Conservation (phyloP, 2,113 vertebrate species). For the Passer domesticus region DNA sequence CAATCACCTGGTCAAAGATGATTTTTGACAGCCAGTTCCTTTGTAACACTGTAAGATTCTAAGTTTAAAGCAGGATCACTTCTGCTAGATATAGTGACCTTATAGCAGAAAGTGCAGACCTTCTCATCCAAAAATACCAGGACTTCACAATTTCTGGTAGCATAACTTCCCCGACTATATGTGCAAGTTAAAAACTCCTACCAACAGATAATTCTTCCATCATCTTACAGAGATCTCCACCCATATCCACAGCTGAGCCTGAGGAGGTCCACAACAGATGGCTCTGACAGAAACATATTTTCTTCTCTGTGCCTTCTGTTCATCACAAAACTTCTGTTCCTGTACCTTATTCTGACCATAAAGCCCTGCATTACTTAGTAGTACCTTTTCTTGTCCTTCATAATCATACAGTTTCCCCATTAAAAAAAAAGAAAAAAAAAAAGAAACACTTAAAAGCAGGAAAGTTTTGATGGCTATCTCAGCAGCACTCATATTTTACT, state of each 20-base stretch:
- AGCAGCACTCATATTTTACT: background rate
- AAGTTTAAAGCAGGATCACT: background rate
- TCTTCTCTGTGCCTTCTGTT: conserved; percentile 55
- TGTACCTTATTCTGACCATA: conserved; percentile 23
- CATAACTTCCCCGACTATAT: background rate
- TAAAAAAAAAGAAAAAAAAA: background rate
- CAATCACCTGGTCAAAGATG: background rate
- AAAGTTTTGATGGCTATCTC: background rate
- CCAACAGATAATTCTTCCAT: conserved; percentile 4
- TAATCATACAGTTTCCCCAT: background rate
- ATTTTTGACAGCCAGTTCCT: background rate
- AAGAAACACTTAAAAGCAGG: background rate
- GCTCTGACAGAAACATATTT: conserved; percentile 62
- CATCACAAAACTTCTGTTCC: conserved; percentile 39
- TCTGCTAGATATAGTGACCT: background rate
- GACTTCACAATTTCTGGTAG: background rate
- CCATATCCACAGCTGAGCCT: conserved; percentile 31
- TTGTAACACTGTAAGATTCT: background rate
- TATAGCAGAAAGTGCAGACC: background rate
- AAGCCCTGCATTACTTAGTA: background rate
- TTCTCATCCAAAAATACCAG: background rate
- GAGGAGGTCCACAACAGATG: conserved; percentile 55
- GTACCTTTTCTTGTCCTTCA: conserved; percentile 3
- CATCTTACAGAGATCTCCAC: conserved; percentile 3
- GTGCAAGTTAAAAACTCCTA: background rate